Evolutionary conservation across 2,888 invertebrate genomes (phyloP).

Genomic region (Leptinotarsa juncta): DNA sequence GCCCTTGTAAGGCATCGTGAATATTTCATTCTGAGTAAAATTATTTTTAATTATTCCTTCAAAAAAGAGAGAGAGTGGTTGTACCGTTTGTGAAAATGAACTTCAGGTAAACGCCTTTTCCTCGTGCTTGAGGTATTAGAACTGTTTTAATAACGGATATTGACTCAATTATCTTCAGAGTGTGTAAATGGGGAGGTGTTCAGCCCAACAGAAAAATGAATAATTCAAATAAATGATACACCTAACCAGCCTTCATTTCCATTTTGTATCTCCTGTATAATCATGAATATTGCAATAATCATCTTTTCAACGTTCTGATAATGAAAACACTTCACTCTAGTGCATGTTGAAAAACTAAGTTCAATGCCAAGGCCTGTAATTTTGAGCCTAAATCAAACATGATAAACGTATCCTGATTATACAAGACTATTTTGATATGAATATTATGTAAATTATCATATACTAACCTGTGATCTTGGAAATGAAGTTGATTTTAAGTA

Average conservation of each 20-base stretch:
- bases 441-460: constrained; percentile 30
- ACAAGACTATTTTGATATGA: constrained; percentile 25
- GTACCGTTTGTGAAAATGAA: too few relatives aligned
- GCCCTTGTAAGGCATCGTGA: too few relatives aligned
- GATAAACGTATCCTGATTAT: constrained; percentile 31
- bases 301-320: background rate
- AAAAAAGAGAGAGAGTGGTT: too few relatives aligned
- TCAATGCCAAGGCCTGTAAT: constrained; percentile 26
- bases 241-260: background rate
- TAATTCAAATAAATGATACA: too few relatives aligned
- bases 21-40: too few relatives aligned
- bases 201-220: too few relatives aligned
- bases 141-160: too few relatives aligned
- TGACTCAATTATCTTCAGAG: too few relatives aligned
- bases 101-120: too few relatives aligned
- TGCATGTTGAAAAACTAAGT: constrained; percentile 17
- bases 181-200: too few relatives aligned
- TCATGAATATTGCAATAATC: background rate
- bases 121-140: too few relatives aligned
- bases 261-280: constrained; percentile 1
- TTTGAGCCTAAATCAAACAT: constrained; percentile 30
- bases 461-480: constrained; percentile 23
- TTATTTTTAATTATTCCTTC: too few relatives aligned
- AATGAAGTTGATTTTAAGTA: constrained; percentile 30
- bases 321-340: background rate